Evolutionary conservation across 2,888 invertebrate species (phyloP).

Genomic region (Yponomeuta malinellus): DNA sequence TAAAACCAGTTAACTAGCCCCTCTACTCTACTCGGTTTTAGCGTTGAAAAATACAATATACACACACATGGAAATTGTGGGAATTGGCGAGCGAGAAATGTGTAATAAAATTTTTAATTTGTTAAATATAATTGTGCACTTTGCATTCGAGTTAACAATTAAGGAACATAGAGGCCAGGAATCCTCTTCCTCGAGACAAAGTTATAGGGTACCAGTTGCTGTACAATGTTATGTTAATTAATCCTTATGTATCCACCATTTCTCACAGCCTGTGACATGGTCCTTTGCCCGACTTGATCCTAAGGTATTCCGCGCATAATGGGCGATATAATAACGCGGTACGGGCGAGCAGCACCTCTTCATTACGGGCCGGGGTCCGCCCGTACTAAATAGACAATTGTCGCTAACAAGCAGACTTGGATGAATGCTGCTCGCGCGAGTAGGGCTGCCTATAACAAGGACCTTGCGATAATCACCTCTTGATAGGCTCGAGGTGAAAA

Average conservation of each 20-base stretch:
- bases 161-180: too few species aligned
- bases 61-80: neutral
- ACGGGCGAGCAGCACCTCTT: constrained; percentile 2
- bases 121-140: too few species aligned
- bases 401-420: constrained; percentile 13
- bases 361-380: neutral
- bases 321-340: neutral
- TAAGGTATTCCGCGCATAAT: neutral
- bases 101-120: neutral
- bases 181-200: too few species aligned
- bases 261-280: neutral
- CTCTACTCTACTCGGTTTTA: neutral
- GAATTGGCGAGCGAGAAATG: neutral
- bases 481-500: too few species aligned
- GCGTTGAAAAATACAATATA: neutral
- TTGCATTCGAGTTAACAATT: too few species aligned
- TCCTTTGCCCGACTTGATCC: neutral
- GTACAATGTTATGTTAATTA: too few species aligned
- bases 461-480: too few species aligned
- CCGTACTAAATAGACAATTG: constrained; percentile 15
- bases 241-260: too few species aligned
- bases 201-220: too few species aligned
- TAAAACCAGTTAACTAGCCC: neutral
- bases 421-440: neutral
- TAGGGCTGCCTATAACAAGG: neutral